Evolutionary conservation across 2,888 invertebrate species (phyloP).

Genomic region (Allygus modestus): DNA sequence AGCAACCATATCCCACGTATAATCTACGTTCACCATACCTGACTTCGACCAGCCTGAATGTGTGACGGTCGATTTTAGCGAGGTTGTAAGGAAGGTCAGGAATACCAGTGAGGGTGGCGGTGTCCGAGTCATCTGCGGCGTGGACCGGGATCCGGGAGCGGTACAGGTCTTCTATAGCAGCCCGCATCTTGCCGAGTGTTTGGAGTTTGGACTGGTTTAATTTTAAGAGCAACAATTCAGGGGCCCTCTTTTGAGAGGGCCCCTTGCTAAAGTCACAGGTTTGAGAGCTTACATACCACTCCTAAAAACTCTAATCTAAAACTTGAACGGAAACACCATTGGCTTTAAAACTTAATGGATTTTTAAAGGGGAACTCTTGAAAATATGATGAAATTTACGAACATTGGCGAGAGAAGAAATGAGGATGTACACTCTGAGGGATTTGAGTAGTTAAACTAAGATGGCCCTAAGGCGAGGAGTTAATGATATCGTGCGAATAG

Average conservation of each 20-base stretch:
- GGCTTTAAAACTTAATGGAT: too few relatives aligned
- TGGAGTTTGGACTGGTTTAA: too few relatives aligned
- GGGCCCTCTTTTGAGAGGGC: not conserved
- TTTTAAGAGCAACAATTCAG: not conserved
- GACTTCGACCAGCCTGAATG: not conserved
- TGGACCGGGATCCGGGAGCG: not conserved
- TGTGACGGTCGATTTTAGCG: not conserved
- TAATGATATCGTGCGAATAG: slow-evolving; percentile 18
- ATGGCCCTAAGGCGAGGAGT: not conserved
- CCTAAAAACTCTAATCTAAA: too few relatives aligned
- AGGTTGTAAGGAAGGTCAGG: not conserved
- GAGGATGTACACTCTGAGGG: not conserved
- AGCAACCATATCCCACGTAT: too few relatives aligned
- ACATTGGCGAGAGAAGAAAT: too few relatives aligned
- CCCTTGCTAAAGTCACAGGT: too few relatives aligned
- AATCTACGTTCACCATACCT: too few relatives aligned
- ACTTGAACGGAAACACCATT: too few relatives aligned
- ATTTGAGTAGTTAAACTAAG: not conserved
- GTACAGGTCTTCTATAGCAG: not conserved
- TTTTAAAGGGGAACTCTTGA: too few relatives aligned
- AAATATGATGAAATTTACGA: too few relatives aligned
- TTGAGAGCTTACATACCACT: too few relatives aligned
- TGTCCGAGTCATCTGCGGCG: slow-evolving; percentile 21
- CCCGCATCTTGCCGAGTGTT: slow-evolving; percentile 2
- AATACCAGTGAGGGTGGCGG: not conserved